Percentiles rank a stretch among this genome's conserved stretches.
phyloP scores from a whole-genome alignment of 2,888 invertebrate genomes.

The Aphelenchoides bicaudatus region DNA sequence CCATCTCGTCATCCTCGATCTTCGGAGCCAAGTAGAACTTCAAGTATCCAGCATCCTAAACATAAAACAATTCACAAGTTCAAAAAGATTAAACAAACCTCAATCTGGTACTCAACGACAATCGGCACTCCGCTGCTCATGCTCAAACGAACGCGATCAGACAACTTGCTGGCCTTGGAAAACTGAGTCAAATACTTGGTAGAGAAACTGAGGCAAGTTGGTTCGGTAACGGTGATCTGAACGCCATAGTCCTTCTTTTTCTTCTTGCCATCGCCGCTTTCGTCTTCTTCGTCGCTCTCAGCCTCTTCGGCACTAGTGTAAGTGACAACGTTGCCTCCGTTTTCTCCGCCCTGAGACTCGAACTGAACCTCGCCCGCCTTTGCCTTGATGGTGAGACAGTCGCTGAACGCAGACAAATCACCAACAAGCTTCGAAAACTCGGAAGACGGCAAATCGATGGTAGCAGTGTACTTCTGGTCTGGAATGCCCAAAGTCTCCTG shows the following conservation, averaged over 20 bases:
- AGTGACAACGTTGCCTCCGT: slow-evolving; percentile 68
- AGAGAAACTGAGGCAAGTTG: slow-evolving; percentile 91
- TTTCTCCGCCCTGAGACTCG: slow-evolving; percentile 84
- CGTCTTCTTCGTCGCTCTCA: slow-evolving; percentile 36
- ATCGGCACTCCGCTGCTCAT: slow-evolving; percentile 54
- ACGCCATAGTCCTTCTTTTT: slow-evolving; percentile 28
- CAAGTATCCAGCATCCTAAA: slow-evolving; percentile 82
- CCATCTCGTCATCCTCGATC: slow-evolving; percentile 94
- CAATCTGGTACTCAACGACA: slow-evolving; percentile 69
- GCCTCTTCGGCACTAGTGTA: slow-evolving; percentile 46
- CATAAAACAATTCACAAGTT: too few relatives aligned
- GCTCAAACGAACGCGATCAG: slow-evolving; percentile 50
- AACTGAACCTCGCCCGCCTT: slow-evolving; percentile 76
- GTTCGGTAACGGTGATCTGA: slow-evolving; percentile 85
- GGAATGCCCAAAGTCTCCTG: slow-evolving; percentile 95
- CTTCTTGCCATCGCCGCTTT: slow-evolving; percentile 22
- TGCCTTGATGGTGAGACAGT: slow-evolving; percentile 90
- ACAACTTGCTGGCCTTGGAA: slow-evolving; percentile 84
- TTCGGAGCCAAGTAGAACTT: slow-evolving; percentile 97
- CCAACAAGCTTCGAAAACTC: slow-evolving; percentile 86
- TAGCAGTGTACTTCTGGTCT: slow-evolving; percentile 94
- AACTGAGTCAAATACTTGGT: slow-evolving; percentile 85
- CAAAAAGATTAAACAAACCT: too few relatives aligned
- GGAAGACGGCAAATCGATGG: slow-evolving; percentile 86
- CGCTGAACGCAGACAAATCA: slow-evolving; percentile 96